Conservation (phyloP, 2,113 vertebrate species). For the Promerops cafer region DNA sequence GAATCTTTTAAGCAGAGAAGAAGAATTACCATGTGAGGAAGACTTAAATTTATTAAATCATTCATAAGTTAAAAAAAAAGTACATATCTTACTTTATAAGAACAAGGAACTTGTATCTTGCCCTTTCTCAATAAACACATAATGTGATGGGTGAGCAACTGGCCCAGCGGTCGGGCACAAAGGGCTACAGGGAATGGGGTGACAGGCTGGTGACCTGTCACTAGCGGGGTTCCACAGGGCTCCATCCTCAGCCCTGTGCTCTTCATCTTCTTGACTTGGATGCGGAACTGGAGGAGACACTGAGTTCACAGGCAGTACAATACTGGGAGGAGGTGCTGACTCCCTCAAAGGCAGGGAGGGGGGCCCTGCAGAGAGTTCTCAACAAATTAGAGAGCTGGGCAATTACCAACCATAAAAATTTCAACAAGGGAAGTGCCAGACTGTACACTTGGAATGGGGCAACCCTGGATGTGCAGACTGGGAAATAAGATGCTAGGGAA, state of each 20-base stretch:
- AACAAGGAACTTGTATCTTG: background rate
- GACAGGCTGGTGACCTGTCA: background rate
- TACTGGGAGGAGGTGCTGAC: background rate
- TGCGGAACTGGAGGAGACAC: background rate
- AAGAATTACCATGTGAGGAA: background rate
- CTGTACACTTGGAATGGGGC: background rate
- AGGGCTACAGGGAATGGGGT: too few relatives aligned
- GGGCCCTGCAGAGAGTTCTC: background rate
- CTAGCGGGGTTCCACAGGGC: background rate
- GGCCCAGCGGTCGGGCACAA: background rate
- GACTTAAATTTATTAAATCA: background rate
- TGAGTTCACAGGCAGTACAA: background rate
- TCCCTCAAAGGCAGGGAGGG: background rate
- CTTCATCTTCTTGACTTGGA: background rate
- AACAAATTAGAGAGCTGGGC: background rate
- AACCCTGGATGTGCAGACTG: background rate
- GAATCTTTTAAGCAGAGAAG: background rate
- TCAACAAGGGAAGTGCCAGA: too few relatives aligned
- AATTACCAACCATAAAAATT: background rate
- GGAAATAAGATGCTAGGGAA: background rate
- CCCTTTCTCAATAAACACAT: background rate
- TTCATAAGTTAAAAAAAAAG: background rate
- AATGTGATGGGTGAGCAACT: background rate
- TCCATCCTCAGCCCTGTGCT: background rate
- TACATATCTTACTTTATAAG: background rate